Conservation (phyloP, 2,888 invertebrate genomes). For the Polymixis lichenea region DNA sequence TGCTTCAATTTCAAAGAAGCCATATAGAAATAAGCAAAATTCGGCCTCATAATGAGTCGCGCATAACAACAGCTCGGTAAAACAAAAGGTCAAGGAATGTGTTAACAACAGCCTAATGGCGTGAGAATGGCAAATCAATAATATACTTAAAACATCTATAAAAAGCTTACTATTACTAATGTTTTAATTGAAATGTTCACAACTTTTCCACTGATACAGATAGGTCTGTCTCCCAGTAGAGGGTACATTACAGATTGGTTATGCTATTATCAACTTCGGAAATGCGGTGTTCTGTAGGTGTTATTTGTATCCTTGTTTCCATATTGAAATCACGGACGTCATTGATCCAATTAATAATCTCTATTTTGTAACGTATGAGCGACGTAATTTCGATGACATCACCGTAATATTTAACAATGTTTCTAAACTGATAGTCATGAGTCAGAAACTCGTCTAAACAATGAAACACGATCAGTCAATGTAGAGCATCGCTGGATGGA, state of each 20-base stretch:
- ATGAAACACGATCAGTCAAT: background rate
- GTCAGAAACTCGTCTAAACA: background rate
- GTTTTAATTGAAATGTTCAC: background rate
- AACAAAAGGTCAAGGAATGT: constrained; percentile 45
- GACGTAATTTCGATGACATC: background rate
- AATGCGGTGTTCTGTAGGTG: background rate
- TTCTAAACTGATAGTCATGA: constrained; percentile 3
- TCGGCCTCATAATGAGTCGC: constrained; percentile 2
- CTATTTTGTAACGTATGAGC: background rate
- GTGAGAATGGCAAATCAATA: constrained; percentile 58
- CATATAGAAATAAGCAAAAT: background rate
- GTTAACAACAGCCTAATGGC: constrained; percentile 28
- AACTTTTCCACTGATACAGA: background rate
- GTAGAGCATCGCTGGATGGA: background rate
- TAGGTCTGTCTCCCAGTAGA: too few relatives aligned
- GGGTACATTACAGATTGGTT: too few relatives aligned
- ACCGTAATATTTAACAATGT: constrained; percentile 1
- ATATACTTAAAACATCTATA: constrained; percentile 21
- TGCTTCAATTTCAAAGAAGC: background rate
- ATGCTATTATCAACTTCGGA: background rate
- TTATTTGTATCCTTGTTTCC: background rate
- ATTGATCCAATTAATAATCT: background rate
- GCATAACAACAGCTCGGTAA: constrained; percentile 18
- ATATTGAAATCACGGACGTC: background rate
- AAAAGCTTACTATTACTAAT: constrained; percentile 8